phyloP scores from a whole-genome alignment of 2,888 invertebrate species.

The Craniophora ligustri region DNA sequence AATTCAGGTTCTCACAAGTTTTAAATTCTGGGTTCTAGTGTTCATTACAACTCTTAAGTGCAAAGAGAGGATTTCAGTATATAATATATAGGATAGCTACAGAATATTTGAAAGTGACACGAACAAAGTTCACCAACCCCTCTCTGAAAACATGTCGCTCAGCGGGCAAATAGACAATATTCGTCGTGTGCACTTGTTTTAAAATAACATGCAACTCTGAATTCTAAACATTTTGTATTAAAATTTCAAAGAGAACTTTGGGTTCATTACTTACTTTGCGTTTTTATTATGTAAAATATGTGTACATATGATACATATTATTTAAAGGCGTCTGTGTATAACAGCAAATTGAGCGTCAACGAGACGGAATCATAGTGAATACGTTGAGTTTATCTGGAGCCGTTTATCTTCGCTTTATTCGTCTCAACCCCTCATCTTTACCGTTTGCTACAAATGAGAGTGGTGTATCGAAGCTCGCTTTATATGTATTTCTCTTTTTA shows the following conservation, averaged over 20 bases:
- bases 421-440: constrained; percentile 57
- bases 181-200: constrained; percentile 18
- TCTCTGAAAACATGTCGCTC: constrained; percentile 20
- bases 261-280: not conserved
- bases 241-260: too few relatives aligned
- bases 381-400: constrained; percentile 52
- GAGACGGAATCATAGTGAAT: constrained; percentile 56
- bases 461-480: constrained; percentile 39
- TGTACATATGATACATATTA: too few relatives aligned
- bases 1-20: too few relatives aligned
- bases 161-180: constrained; percentile 17
- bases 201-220: constrained; percentile 11
- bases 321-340: constrained; percentile 39
- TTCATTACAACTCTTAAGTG: too few relatives aligned
- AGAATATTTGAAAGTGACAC: constrained; percentile 6
- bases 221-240: constrained; percentile 25
- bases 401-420: constrained; percentile 59
- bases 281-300: too few relatives aligned
- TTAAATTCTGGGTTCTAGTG: too few relatives aligned
- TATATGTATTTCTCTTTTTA: constrained; percentile 27
- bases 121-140: constrained; percentile 39
- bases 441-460: constrained; percentile 56
- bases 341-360: constrained; percentile 52
- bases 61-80: too few relatives aligned
- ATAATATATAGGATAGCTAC: not conserved